Percentiles rank a stretch among this genome's conserved stretches.
These are phyloP conservation scores for Actinopyga echinites DNA, from an alignment of 53 echinoderm and acorn worm species.

Conservation along the genomic window DNA sequence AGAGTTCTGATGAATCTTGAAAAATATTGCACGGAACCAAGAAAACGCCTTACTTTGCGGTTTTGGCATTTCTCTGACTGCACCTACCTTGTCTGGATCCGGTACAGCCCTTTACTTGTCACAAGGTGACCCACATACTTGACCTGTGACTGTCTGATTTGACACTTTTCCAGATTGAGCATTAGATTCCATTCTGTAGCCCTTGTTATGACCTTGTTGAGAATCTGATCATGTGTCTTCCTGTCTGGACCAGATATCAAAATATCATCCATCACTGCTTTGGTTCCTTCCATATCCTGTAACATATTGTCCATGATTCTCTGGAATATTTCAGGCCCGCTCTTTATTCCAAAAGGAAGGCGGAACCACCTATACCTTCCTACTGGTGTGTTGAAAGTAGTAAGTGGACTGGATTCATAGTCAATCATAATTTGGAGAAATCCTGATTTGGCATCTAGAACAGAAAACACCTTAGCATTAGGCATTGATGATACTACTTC, in stretches of 20 bases:
- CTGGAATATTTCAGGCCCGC: conserved; percentile 49
- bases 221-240: conserved; percentile 39
- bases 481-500: too few species aligned
- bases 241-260: conserved; percentile 41
- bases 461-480: too few species aligned
- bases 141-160: conserved; percentile 37
- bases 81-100: conserved; percentile 57
- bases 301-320: conserved; percentile 75
- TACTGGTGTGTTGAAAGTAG: conserved; percentile 68
- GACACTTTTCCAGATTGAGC: conserved; percentile 55
- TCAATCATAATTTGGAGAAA: conserved; percentile 63
- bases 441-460: conserved; percentile 64
- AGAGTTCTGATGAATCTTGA: conserved; percentile 53
- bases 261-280: conserved; percentile 70
- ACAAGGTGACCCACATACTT: conserved; percentile 64
- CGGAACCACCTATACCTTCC: conserved; percentile 71
- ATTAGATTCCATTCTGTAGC: conserved; percentile 66
- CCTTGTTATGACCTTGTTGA: conserved; percentile 42
- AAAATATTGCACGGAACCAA: conserved; percentile 55
- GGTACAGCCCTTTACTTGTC: conserved; percentile 40
- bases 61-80: conserved; percentile 56
- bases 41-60: conserved; percentile 50
- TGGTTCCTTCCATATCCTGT: conserved; percentile 53
- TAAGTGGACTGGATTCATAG: conserved; percentile 73
- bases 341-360: conserved; percentile 69